phyloP scores from a whole-genome alignment of 2,113 vertebrate species.

The Amphilophus citrinellus region DNA sequence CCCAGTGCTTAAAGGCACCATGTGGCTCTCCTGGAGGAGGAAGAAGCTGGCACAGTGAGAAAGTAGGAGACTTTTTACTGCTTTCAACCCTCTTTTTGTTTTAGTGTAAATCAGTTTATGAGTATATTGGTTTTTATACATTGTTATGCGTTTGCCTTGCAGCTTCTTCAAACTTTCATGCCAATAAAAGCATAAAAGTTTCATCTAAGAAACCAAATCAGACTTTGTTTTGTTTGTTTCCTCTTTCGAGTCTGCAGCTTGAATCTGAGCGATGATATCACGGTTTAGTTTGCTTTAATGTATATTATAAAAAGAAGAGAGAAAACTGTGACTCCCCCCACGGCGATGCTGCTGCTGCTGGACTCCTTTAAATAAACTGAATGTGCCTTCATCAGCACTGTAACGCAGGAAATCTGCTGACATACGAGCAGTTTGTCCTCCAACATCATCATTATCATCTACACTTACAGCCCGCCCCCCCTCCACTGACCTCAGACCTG shows the following conservation, averaged over 20 bases:
- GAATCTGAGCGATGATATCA: background rate
- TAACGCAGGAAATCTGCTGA: slow-evolving; percentile 6
- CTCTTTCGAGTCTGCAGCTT: background rate
- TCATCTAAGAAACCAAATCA: background rate
- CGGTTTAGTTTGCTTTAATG: background rate
- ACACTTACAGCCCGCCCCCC: background rate
- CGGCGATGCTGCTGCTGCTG: background rate
- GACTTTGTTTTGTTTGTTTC: background rate
- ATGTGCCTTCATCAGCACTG: slow-evolving; percentile 11
- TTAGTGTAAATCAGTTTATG: background rate
- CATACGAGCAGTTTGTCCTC: slow-evolving; percentile 4
- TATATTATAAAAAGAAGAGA: background rate
- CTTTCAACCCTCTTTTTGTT: background rate
- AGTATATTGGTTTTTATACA: background rate
- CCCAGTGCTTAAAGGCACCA: too few relatives aligned
- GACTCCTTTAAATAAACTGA: background rate
- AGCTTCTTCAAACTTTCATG: background rate
- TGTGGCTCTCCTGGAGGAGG: background rate
- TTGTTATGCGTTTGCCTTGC: background rate
- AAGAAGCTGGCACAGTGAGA: background rate
- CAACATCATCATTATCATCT: slow-evolving; percentile 21
- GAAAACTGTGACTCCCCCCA: background rate
- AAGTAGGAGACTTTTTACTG: background rate
- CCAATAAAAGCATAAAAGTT: background rate
- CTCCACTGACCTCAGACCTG: slow-evolving; percentile 30